These are phyloP conservation scores for Eptatretus atami DNA, from an alignment of 2,797 vertebrate genomes.

Conservation along the genomic window DNA sequence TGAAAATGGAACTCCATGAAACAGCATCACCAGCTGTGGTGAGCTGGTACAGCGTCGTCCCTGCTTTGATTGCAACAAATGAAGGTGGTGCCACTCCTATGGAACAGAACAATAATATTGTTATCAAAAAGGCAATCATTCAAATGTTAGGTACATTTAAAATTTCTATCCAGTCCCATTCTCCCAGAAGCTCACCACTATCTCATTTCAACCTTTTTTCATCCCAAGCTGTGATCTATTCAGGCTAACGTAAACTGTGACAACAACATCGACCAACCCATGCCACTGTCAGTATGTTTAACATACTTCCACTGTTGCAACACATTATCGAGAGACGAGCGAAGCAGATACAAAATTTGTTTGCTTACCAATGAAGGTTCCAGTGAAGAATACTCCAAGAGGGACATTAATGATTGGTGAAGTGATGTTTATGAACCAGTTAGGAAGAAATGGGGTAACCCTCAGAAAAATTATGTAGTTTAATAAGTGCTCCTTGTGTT, in stretches of 20 bases:
- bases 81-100: slow-evolving; percentile 81
- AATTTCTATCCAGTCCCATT: too few species aligned
- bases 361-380: slow-evolving; percentile 70
- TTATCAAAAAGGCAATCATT: too few species aligned
- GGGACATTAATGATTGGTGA: slow-evolving; percentile 92
- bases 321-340: too few species aligned
- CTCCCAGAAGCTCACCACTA: too few species aligned
- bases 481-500: slow-evolving; percentile 76
- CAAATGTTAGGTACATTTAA: too few species aligned
- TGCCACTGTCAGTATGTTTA: too few species aligned
- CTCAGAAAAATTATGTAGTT: slow-evolving; percentile 98
- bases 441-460: slow-evolving; percentile 91
- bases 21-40: slow-evolving; percentile 90
- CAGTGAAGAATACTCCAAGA: slow-evolving; percentile 75
- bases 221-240: too few species aligned
- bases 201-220: too few species aligned
- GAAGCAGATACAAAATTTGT: too few species aligned
- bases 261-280: too few species aligned
- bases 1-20: slow-evolving; percentile 75
- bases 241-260: too few species aligned
- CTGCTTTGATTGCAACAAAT: slow-evolving; percentile 88
- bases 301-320: too few species aligned
- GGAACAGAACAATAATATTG: slow-evolving; percentile 7
- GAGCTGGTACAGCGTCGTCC: slow-evolving; percentile 80
- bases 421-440: slow-evolving; percentile 99